A percentile compares a stretch with the other conserved stretches of the same genome.
These are phyloP conservation scores for Scaptomyza cyrtandrae DNA, from an alignment of 2,888 invertebrate genomes.

Conservation along the genomic window DNA sequence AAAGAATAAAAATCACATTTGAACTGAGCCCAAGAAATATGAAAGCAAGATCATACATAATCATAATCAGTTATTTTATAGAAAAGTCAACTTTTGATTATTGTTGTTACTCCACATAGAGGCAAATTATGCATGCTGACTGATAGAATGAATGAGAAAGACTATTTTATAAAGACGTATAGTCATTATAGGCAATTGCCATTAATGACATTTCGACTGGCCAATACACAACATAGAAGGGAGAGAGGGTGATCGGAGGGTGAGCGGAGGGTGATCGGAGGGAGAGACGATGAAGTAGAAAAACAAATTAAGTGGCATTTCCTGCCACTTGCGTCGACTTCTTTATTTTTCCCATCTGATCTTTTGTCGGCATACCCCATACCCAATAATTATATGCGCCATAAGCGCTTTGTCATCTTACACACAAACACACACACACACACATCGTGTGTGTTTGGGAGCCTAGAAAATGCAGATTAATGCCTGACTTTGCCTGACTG, in stretches of 20 bases:
- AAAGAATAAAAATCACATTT: slow-evolving; percentile 33
- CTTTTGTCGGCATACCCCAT: slow-evolving; percentile 70
- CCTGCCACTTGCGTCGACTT: slow-evolving; percentile 71
- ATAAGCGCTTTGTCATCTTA: slow-evolving; percentile 78
- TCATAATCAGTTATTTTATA: slow-evolving; percentile 21
- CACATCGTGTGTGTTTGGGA: slow-evolving; percentile 21
- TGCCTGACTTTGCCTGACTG: slow-evolving; percentile 5
- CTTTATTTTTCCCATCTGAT: slow-evolving; percentile 54
- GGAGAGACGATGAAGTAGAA: slow-evolving; percentile 26
- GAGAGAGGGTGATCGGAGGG: too few species aligned
- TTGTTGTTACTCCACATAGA: slow-evolving; percentile 23
- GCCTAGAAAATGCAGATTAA: slow-evolving; percentile 71
- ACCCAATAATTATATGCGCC: slow-evolving; percentile 76
- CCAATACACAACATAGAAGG: slow-evolving; percentile 52
- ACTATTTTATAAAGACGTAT: slow-evolving; percentile 41
- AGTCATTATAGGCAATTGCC: slow-evolving; percentile 79
- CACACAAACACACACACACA: not conserved
- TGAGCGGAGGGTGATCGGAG: not conserved
- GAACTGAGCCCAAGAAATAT: slow-evolving; percentile 18
- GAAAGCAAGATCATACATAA: slow-evolving; percentile 32
- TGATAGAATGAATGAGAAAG: slow-evolving; percentile 28
- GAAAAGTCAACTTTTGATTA: slow-evolving; percentile 38
- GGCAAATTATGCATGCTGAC: slow-evolving; percentile 67
- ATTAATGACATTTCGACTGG: slow-evolving; percentile 77
- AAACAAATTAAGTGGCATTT: slow-evolving; percentile 80